Evolutionary conservation across 1,140 invertebrate genomes (phyloP).

Genomic region (Drosophila equinoxialis): DNA sequence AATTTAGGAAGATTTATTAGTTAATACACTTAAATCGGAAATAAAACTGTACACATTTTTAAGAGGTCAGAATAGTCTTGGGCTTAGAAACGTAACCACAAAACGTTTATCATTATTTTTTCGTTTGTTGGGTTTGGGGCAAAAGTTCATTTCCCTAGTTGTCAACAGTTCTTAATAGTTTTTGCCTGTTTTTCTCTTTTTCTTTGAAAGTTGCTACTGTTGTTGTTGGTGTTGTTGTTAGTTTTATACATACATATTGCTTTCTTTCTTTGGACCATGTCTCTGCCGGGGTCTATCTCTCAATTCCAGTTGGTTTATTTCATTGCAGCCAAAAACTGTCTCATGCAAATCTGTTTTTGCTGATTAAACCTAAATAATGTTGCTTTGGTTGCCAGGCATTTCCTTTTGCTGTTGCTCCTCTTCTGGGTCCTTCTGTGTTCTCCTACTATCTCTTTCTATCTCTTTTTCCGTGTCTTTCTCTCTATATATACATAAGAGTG

Average conservation of each 20-base stretch:
- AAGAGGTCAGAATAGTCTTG: not conserved
- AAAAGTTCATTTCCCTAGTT: slow-evolving; percentile 77
- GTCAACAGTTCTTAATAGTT: slow-evolving; percentile 75
- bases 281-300: slow-evolving; percentile 48
- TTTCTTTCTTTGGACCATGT: slow-evolving; percentile 65
- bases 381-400: slow-evolving; percentile 48
- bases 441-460: slow-evolving; percentile 3
- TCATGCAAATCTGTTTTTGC: slow-evolving; percentile 77
- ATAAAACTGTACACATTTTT: not conserved
- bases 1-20: no score
- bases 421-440: not conserved
- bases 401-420: slow-evolving; percentile 59
- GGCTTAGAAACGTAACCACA: slow-evolving; percentile 1
- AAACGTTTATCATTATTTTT: slow-evolving; percentile 60
- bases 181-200: slow-evolving; percentile 42
- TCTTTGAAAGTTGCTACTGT: not conserved
- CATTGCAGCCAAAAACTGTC: slow-evolving; percentile 61
- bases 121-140: slow-evolving; percentile 38
- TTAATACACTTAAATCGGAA: no score
- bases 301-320: slow-evolving; percentile 79
- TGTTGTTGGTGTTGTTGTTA: not conserved
- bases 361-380: slow-evolving; percentile 81
- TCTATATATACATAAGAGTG: not conserved
- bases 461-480: slow-evolving; percentile 38
- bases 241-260: not conserved